phyloP scores from a whole-genome alignment of 2,888 invertebrate genomes.

The Tachina lurida region DNA sequence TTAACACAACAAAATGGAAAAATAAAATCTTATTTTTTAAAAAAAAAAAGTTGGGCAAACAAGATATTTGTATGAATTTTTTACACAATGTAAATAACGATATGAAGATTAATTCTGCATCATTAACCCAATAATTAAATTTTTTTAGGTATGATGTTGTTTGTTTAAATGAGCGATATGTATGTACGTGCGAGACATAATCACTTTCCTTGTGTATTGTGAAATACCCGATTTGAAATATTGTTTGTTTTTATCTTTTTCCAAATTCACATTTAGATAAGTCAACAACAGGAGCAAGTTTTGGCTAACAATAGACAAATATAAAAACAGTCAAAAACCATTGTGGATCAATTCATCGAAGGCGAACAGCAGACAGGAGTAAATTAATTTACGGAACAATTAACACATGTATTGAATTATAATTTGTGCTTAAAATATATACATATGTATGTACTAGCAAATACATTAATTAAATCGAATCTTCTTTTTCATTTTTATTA shows the following conservation, averaged over 20 bases:
- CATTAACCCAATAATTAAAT: too few species aligned
- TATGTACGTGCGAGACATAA: background rate
- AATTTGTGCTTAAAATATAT: background rate
- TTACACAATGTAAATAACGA: too few species aligned
- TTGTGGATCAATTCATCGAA: conserved; percentile 48
- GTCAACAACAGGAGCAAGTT: conserved; percentile 9
- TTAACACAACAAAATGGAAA: too few species aligned
- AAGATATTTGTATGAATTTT: too few species aligned
- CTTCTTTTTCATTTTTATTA: conserved; percentile 73
- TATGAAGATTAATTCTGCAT: too few species aligned
- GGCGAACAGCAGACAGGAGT: conserved; percentile 42
- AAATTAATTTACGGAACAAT: conserved; percentile 29
- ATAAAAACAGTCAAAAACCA: conserved; percentile 26
- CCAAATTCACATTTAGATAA: conserved; percentile 28
- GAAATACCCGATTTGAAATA: background rate
- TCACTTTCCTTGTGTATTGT: conserved; percentile 12
- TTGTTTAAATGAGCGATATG: too few species aligned
- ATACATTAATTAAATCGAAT: conserved; percentile 36
- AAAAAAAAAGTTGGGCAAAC: too few species aligned
- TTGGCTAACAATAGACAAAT: conserved; percentile 23
- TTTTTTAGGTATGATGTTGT: too few species aligned
- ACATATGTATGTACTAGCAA: background rate
- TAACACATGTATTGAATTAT: background rate
- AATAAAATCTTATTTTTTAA: too few species aligned
- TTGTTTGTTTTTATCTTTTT: background rate